Conservation (phyloP, 2,888 invertebrate genomes). For the Tenthredo amoena region DNA sequence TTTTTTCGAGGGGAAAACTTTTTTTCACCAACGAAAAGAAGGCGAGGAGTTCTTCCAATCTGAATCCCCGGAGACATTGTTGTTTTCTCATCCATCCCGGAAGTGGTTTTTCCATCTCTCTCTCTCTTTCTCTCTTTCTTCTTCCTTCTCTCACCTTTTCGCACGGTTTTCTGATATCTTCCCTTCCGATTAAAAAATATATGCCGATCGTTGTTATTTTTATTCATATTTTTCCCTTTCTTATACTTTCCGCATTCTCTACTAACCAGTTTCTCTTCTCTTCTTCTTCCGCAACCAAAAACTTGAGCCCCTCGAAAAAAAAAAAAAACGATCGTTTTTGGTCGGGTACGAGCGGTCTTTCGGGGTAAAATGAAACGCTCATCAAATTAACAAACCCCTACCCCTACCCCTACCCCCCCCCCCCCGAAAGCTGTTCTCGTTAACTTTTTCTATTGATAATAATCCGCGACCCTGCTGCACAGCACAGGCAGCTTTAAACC, state of each 20-base stretch:
- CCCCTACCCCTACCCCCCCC: not conserved
- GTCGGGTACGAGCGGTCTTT: not conserved
- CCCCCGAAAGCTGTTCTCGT: constrained; percentile 13
- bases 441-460: constrained; percentile 15
- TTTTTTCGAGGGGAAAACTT: not conserved
- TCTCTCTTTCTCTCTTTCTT: not conserved
- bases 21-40: not conserved
- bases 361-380: constrained; percentile 11
- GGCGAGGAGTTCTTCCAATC: constrained; percentile 12
- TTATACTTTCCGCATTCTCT: not conserved
- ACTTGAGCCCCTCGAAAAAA: not conserved
- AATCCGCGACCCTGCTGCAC: not conserved
- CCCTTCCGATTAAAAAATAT: not conserved
- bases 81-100: constrained; percentile 37
- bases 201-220: not conserved
- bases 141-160: not conserved
- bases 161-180: not conserved
- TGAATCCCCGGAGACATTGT: constrained; percentile 34
- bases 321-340: not conserved
- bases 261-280: not conserved
- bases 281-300: not conserved
- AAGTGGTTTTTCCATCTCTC: not conserved
- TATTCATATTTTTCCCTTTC: not conserved
- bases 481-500: not conserved
- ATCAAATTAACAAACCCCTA: not conserved